These are phyloP conservation scores for Myotis yumanensis DNA, from an alignment of 2,113 vertebrate genomes.

Conservation along the genomic window DNA sequence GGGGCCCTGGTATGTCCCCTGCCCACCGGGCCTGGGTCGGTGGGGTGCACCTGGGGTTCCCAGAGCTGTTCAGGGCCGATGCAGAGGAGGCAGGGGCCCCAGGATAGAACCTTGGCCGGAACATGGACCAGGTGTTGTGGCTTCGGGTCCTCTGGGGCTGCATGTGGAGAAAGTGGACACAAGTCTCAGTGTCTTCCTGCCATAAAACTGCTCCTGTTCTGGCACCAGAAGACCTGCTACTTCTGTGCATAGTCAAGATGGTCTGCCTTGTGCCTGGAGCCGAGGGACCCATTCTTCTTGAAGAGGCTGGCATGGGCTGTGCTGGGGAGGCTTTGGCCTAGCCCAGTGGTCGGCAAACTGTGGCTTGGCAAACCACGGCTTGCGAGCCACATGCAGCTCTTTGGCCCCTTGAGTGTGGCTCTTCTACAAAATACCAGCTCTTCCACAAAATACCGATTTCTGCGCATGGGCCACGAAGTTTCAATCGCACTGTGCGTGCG, in stretches of 20 bases:
- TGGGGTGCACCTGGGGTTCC: background rate
- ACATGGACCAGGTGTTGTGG: background rate
- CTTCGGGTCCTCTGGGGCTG: background rate
- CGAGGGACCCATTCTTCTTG: background rate
- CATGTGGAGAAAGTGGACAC: background rate
- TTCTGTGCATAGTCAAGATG: background rate
- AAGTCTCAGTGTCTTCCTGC: background rate
- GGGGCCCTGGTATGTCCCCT: conserved; percentile 90
- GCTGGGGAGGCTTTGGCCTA: background rate
- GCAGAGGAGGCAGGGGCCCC: background rate
- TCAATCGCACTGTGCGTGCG: too few relatives aligned
- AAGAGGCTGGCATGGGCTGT: background rate
- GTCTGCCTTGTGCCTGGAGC: background rate
- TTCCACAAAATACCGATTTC: too few relatives aligned
- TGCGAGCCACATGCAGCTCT: too few relatives aligned
- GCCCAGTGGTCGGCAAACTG: too few relatives aligned
- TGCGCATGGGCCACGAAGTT: too few relatives aligned
- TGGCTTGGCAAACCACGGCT: too few relatives aligned
- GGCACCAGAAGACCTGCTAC: background rate
- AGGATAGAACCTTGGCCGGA: background rate
- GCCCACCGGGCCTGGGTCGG: background rate
- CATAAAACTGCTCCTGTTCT: background rate
- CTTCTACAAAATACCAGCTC: too few relatives aligned
- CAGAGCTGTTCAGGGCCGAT: background rate
- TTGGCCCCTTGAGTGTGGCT: too few relatives aligned